Evolutionary conservation across 1,140 invertebrate genomes (phyloP), one percentile per base, ranked within the genome.

Genomic region (Drosophila navojoa): DNA sequence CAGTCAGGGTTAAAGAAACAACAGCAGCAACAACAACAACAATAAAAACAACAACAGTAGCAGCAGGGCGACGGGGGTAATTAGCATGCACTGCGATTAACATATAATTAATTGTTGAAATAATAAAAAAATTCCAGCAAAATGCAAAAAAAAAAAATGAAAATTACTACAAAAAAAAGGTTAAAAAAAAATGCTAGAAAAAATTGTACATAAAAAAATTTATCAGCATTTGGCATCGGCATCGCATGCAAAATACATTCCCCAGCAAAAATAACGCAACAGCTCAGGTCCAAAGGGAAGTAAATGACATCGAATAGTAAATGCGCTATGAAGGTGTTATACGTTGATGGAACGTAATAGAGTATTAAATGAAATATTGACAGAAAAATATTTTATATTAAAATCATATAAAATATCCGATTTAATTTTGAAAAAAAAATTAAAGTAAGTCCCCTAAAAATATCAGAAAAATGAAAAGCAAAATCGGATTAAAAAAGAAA

Each of bases 81-180:
- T 90, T 90, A 90, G 86, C 81, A 90, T 90, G 85, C 81, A 81
- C 62, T 85, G 85, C 78, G 81, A 90, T 90, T 90, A 90, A 90
- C 85, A 90, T 90, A 90, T 90, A 90, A 90, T 90, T 90, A 90
- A 90, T 90, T 90, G 85, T 73, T 67, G 81, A 70, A 82, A 72
- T 50, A 76, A 45, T 45, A 45, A 45, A 45, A 49, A 66, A 69
- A 75, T 49, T 19, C 55, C 58, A 74, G 58, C 73, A 74, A 64
- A 60, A 58, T 55, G 44, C 64, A 85, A 80, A 38, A 35, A n/a
- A n/a, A 85, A 80, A 38, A 85, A 85, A 82, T 82, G 59, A 74
- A 84, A 85, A 86, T 81, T 86, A 78, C 77, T 60, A 57, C 80
- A 69, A 64, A 73, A 61, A 80, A 72, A 71, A 78, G 76, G 63